Base-by-base conservation (phyloP, 2,797 vertebrate species). In the Salmo trutta region DNA sequence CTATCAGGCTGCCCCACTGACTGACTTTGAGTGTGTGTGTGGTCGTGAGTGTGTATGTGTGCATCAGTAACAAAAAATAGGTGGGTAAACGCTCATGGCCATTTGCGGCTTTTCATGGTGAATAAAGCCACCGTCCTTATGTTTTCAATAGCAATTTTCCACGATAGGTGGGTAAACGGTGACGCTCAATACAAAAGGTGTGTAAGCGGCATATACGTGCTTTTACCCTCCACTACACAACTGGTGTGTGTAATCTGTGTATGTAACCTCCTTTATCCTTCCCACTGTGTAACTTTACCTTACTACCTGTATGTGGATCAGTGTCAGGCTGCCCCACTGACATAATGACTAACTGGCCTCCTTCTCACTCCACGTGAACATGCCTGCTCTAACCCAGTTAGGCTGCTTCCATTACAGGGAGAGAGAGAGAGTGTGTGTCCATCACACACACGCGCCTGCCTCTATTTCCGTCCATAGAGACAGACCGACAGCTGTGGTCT, bases 401-500 rank as follows among this genome's bases (percentile, higher is more conserved):
- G 21, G 64, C 24, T 16, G 65, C 65, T 67, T 67, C 16, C 15
- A 67, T 29, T 31, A 21, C 65, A 17, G 31, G 5, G 17, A 19
- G 3, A 52, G 68, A 19, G 24, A 5, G 24, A 24, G 24, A 24
- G 24, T 24, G 24, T 24, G 24, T 16, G 52, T 17, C 36, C 36
- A 41, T 8, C 53, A 82, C 14, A 52, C 6, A 64, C 36, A 75
- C 75, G 52, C 33, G 19, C 52, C 4, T 10, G 66, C 33, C 52
- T 74, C 71, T 74, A 73, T 78, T 79, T 76, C 74, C 73, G 41
- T 77, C 29, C 73, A 17, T 2, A 21, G 64, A 65, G 64, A 75
- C 41, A 67, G 27, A 67, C 71, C 73, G 71, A 33, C 86, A 84
- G 75, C 82, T 81, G 76, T 73, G 79, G 41, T 21, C 73, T 6